phyloP scores from a whole-genome alignment of 1,140 invertebrate genomes.

The Drosophila pruinosa region DNA sequence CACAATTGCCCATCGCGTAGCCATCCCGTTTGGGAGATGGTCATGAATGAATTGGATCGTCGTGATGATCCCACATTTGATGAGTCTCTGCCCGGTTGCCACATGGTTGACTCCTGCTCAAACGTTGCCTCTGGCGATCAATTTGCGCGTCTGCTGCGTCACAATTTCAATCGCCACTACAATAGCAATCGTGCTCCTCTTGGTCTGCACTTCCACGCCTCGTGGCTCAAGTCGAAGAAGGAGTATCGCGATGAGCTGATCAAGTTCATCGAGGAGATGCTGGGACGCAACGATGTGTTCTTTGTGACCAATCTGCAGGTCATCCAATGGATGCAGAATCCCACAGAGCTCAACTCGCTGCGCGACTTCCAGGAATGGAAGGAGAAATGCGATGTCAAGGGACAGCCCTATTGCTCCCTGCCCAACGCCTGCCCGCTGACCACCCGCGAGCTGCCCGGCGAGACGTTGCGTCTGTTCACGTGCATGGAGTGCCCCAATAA shows the following conservation, averaged over 20 bases:
- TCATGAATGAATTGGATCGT: slow-evolving; percentile 96
- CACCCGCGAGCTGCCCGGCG: slow-evolving; percentile 94
- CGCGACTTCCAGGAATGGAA: slow-evolving; percentile 97
- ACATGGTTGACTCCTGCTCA: slow-evolving; percentile 96
- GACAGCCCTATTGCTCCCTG: slow-evolving; percentile 94
- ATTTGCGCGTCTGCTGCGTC: slow-evolving; percentile 92
- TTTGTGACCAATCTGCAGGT: slow-evolving; percentile 97
- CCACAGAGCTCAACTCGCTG: slow-evolving; percentile 93
- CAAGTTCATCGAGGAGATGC: slow-evolving; percentile 97
- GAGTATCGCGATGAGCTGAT: slow-evolving; percentile 96
- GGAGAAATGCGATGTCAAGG: slow-evolving; percentile 97
- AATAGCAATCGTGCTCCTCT: slow-evolving; percentile 95
- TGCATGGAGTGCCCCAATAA: slow-evolving; percentile 98
- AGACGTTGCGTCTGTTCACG: slow-evolving; percentile 95
- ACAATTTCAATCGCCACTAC: slow-evolving; percentile 97
- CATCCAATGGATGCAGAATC: slow-evolving; percentile 98
- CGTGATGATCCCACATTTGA: slow-evolving; percentile 95
- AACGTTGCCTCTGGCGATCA: slow-evolving; percentile 95
- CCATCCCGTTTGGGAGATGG: slow-evolving; percentile 97
- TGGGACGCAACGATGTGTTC: slow-evolving; percentile 95
- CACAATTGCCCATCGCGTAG: slow-evolving; percentile 95
- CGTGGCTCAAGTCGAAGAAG: slow-evolving; percentile 97
- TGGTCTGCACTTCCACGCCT: slow-evolving; percentile 97
- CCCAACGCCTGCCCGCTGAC: slow-evolving; percentile 95
- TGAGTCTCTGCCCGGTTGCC: slow-evolving; percentile 95